Base-by-base conservation (phyloP, 1,140 invertebrate genomes). In the Galendromus occidentalis region DNA sequence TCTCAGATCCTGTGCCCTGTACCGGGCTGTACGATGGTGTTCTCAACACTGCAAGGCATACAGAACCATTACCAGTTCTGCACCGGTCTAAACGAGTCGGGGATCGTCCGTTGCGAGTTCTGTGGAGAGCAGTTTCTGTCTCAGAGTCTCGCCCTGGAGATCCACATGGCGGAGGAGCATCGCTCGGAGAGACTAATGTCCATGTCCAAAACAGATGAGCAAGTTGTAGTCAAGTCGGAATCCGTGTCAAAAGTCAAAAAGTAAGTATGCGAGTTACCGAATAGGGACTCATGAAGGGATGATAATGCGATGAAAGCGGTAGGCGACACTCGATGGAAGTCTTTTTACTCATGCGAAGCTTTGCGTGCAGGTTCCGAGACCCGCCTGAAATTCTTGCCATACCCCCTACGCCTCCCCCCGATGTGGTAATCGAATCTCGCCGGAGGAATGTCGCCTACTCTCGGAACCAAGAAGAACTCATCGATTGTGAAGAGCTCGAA, bases 401-500 rank as follows among this genome's bases (percentile, higher is more conserved):
- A 59, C 51, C 51, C 14, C 25, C 51, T 5, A 59, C 51, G 33
- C 51, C 51, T 1, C 51, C 51, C 14, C 51, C 51, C 9, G 51
- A 59, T 22, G 51, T 59, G 1, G 33, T 59, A 22, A 59, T 59
- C 9, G 51, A 59, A 22, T 59, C 51, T 29, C 51, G 51, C 22
- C 12, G 51, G 51, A 25, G 51, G 17, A 59, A 33, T 59, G 51
- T 59, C 4, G 51, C 51, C 17, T 59, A 29, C 51, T 59, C 51
- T 33, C 51, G 51, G 5, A 59, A 59, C 33, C 51, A 59, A 33
- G 51, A 59, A 9, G 51, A 59, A 59, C 51, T 59, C 51, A 59
- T 59, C 51, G 51, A 59, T 33, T 59, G 51, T 59, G 51, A 59
- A 59, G 51, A 59, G 51, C 51, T 59, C 51, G 51, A 59, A 22